Conservation (phyloP, 2,888 invertebrate species). For the Drosophila setosimentum region DNA sequence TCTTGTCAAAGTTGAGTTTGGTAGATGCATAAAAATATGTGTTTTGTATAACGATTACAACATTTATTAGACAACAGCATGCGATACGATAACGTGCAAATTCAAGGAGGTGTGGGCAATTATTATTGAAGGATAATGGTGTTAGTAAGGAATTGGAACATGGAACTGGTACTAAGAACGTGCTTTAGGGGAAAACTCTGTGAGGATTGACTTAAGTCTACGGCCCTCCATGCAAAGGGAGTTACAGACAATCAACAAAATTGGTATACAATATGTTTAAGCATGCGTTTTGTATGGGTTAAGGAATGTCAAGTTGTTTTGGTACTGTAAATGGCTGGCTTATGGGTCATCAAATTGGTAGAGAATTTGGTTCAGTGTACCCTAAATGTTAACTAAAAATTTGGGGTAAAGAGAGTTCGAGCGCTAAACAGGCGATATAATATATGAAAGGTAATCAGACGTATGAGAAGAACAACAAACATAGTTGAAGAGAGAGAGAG, state of each 20-base stretch:
- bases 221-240: constrained; percentile 41
- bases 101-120: neutral
- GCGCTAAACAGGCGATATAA: constrained; percentile 23
- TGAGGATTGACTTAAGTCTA: constrained; percentile 10
- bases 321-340: constrained; percentile 39
- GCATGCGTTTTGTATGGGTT: constrained; percentile 47
- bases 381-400: constrained; percentile 28
- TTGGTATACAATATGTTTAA: neutral
- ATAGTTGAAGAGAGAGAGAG: constrained; percentile 30
- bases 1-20: constrained; percentile 20
- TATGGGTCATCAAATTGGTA: constrained; percentile 11
- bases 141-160: constrained; percentile 7
- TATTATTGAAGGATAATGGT: neutral
- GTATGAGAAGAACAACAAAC: constrained; percentile 73
- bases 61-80: constrained; percentile 39
- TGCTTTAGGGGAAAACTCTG: constrained; percentile 4
- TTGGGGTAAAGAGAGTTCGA: constrained; percentile 5
- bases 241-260: constrained; percentile 15
- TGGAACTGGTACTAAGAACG: constrained; percentile 20
- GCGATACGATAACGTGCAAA: constrained; percentile 45
- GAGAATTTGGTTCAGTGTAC: constrained; percentile 17
- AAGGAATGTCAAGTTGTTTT: constrained; percentile 26
- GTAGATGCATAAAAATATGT: constrained; percentile 30
- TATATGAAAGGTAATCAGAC: constrained; percentile 11
- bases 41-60: constrained; percentile 23